Percentiles rank a stretch among this genome's conserved stretches.
Conservation (phyloP, 37 sponge, comb jelly and placozoan species). For the Aplysina aerophoba region DNA sequence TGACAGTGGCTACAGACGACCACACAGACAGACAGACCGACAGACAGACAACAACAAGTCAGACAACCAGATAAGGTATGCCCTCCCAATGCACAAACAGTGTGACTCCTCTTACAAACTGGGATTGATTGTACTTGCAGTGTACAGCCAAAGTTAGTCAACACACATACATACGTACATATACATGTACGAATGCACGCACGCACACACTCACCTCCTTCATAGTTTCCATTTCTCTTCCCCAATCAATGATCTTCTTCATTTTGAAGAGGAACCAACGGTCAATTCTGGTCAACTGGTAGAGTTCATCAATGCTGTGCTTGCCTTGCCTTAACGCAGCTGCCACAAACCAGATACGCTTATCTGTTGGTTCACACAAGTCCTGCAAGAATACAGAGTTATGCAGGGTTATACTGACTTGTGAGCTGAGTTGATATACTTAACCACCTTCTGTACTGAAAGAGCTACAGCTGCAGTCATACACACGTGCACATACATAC, state of each 20-base stretch:
- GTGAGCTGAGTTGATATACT: not conserved
- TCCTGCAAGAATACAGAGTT: slow-evolving; percentile 71
- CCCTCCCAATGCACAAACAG: too few species aligned
- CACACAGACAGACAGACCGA: not conserved
- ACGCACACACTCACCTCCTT: slow-evolving; percentile 71
- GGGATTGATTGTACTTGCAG: too few species aligned
- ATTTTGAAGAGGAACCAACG: slow-evolving; percentile 93
- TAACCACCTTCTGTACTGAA: not conserved
- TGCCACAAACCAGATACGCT: slow-evolving; percentile 91
- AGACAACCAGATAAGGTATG: not conserved
- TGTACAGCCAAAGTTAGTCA: too few species aligned
- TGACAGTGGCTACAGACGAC: not conserved
- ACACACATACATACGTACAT: too few species aligned
- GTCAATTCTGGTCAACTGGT: slow-evolving; percentile 90
- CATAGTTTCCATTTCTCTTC: slow-evolving; percentile 37
- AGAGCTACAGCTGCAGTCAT: too few species aligned
- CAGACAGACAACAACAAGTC: not conserved
- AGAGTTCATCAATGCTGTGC: slow-evolving; percentile 77
- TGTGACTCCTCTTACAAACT: too few species aligned
- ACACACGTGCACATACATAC: not conserved
- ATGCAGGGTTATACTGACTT: not conserved
- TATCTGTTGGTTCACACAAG: slow-evolving; percentile 90
- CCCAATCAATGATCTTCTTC: slow-evolving; percentile 81
- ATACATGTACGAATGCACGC: too few species aligned
- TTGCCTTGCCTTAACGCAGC: slow-evolving; percentile 74